Base-by-base conservation (phyloP, 2,113 vertebrate genomes). In the Myiopsitta monachus region DNA sequence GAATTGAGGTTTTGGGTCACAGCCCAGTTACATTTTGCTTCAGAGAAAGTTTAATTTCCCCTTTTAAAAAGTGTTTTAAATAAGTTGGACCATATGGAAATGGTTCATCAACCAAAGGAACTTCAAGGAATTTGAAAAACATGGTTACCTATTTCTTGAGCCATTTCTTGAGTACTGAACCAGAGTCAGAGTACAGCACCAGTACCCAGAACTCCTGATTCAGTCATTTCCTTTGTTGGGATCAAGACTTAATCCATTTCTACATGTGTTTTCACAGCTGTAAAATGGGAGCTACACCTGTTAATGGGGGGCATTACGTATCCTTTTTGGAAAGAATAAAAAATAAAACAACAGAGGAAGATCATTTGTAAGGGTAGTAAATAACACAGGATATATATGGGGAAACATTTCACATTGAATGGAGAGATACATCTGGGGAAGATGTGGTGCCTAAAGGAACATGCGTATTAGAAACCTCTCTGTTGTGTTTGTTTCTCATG, bases 221-320 rank as follows among this genome's bases (percentile, higher is more conserved):
- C 78, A 84, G 87, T 92, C 31, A 89, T 82, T 91, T 96, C 93
- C 90, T 95, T 94, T 70, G 43, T 6, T 87, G 70, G 92, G 87
- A 91, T 92, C 77, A 92, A 87, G 91, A 43, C n/a, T 89, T 83
- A 82, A 87, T 94, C 62, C 3, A 0, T 62, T 80, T 47, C 16
- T 92, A 92, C 88, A 74, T 87, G 74, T 92, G 77, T 96, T 96
- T 96, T 88, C 67, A 93, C 92, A 94, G 86, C 92, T 89, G 95
- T 77, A 54, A 67, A 84, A 69, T 63, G 49, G 21, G 70, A 91
- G 39, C 33, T 92, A 23, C 46, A 87, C 80, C 74, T 91, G 76
- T 76, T 82, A 94, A 92, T 91, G 76, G 79, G 92, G 18, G 51
- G 7, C 68, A 88, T 90, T 95, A 26, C 26, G 3, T 72, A 23